Percentiles rank a stretch among this genome's conserved stretches.
Evolutionary conservation across 2,113 vertebrate species (phyloP).

Genomic region (Perccottus glenii): DNA sequence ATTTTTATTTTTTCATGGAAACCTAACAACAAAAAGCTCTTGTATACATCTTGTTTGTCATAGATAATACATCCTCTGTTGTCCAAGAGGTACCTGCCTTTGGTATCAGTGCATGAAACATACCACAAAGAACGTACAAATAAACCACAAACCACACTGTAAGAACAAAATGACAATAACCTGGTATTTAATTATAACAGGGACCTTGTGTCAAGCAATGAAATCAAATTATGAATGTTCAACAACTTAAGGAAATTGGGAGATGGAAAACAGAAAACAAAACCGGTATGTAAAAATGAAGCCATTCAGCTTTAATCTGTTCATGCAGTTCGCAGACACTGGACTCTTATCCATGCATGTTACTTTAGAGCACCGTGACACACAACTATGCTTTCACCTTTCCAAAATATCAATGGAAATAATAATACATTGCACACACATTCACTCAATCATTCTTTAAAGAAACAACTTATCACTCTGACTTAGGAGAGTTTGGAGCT

Average conservation of each 20-base stretch:
- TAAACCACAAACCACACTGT: slow-evolving; percentile 24
- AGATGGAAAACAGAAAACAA: slow-evolving; percentile 34
- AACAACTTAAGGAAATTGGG: slow-evolving; percentile 31
- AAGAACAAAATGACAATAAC: slow-evolving; percentile 44
- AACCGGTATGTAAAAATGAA: slow-evolving; percentile 45
- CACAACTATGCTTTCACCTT: slow-evolving; percentile 42
- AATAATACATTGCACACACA: slow-evolving; percentile 46
- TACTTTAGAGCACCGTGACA: slow-evolving; percentile 57
- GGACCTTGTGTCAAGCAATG: slow-evolving; percentile 32
- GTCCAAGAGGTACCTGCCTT: slow-evolving; percentile 60
- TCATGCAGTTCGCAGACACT: slow-evolving; percentile 62
- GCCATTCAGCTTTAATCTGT: slow-evolving; percentile 43
- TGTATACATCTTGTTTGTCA: slow-evolving; percentile 38
- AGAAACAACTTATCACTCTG: slow-evolving; percentile 37
- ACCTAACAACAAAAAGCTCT: slow-evolving; percentile 35
- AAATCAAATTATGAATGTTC: slow-evolving; percentile 48
- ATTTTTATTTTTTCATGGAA: slow-evolving; percentile 35
- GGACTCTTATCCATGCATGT: slow-evolving; percentile 50
- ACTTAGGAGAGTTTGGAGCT: slow-evolving; percentile 38
- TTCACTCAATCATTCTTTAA: slow-evolving; percentile 50
- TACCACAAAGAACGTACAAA: slow-evolving; percentile 46
- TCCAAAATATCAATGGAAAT: slow-evolving; percentile 60
- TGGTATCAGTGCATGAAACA: slow-evolving; percentile 69
- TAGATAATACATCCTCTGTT: slow-evolving; percentile 48
- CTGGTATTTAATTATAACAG: slow-evolving; percentile 20